phyloP scores from a whole-genome alignment of 1,140 invertebrate genomes.

The Telenomus remus region DNA sequence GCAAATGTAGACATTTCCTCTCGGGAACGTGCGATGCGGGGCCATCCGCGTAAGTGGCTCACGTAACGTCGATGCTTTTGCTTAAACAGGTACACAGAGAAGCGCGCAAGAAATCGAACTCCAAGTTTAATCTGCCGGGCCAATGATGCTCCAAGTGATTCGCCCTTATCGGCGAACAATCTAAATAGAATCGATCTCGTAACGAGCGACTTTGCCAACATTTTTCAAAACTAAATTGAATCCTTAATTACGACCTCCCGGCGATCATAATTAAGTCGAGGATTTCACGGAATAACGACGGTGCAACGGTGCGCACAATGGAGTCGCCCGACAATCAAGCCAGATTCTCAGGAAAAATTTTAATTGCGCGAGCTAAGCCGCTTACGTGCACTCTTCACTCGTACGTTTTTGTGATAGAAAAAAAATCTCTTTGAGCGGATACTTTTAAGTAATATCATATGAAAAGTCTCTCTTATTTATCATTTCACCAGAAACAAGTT shows the following conservation, averaged over 20 bases:
- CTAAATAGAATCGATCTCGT: slow-evolving; percentile 2
- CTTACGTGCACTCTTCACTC: slow-evolving; percentile 65
- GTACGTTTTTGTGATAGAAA: slow-evolving; percentile 69
- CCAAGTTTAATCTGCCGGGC: slow-evolving; percentile 44
- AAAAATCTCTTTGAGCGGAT: slow-evolving; percentile 25
- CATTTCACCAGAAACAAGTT: background rate
- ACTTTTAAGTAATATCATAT: slow-evolving; percentile 46
- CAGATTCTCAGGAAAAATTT: slow-evolving; percentile 74
- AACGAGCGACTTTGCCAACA: background rate
- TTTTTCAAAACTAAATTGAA: slow-evolving; percentile 13
- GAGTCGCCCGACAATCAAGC: slow-evolving; percentile 46
- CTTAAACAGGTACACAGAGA: slow-evolving; percentile 54
- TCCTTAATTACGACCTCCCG: slow-evolving; percentile 40
- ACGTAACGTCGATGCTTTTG: slow-evolving; percentile 63
- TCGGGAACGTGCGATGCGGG: slow-evolving; percentile 63
- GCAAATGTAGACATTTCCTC: slow-evolving; percentile 67
- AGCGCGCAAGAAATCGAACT: slow-evolving; percentile 36
- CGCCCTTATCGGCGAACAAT: background rate
- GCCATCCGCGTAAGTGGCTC: slow-evolving; percentile 65
- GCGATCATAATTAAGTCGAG: slow-evolving; percentile 39
- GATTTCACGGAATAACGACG: slow-evolving; percentile 36
- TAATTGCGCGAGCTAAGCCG: slow-evolving; percentile 73
- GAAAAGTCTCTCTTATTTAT: background rate
- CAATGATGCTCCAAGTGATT: slow-evolving; percentile 15
- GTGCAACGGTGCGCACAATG: slow-evolving; percentile 47